phyloP scores from a whole-genome alignment of 2,888 invertebrate genomes.

The Meganola albula region DNA sequence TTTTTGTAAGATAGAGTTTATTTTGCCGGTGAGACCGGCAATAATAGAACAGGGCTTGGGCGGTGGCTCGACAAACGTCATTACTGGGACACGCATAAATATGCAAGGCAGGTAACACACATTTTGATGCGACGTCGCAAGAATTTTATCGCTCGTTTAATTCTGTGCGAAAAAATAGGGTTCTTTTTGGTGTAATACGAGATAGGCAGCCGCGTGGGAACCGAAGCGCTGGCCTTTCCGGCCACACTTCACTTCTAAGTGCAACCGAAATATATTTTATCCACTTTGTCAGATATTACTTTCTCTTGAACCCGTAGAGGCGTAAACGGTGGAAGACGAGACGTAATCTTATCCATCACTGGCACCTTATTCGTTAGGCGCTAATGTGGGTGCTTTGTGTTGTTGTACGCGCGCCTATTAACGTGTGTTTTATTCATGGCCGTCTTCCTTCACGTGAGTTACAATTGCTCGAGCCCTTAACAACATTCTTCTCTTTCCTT shows the following conservation, averaged over 20 bases:
- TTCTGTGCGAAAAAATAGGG: conserved; percentile 72
- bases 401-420: conserved; percentile 56
- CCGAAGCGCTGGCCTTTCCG: conserved; percentile 49
- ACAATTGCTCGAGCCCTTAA: conserved; percentile 52
- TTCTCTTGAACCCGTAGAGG: conserved; percentile 60
- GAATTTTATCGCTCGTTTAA: conserved; percentile 78
- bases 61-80: conserved; percentile 69
- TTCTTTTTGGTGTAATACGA: conserved; percentile 67
- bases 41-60: conserved; percentile 63
- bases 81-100: conserved; percentile 74
- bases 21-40: conserved; percentile 51
- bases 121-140: conserved; percentile 77
- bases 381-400: conserved; percentile 62
- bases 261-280: conserved; percentile 67
- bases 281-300: conserved; percentile 68
- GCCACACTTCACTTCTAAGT: conserved; percentile 61
- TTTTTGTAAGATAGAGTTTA: conserved; percentile 62
- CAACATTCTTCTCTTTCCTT: conserved; percentile 55
- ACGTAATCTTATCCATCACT: conserved; percentile 67
- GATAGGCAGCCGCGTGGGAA: conserved; percentile 70
- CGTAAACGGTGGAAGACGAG: conserved; percentile 51
- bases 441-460: conserved; percentile 50
- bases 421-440: conserved; percentile 65
- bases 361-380: conserved; percentile 56
- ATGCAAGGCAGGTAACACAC: conserved; percentile 78